These are phyloP conservation scores for Lacerta bilineata DNA, from an alignment of 2,797 vertebrate species.

Conservation along the genomic window DNA sequence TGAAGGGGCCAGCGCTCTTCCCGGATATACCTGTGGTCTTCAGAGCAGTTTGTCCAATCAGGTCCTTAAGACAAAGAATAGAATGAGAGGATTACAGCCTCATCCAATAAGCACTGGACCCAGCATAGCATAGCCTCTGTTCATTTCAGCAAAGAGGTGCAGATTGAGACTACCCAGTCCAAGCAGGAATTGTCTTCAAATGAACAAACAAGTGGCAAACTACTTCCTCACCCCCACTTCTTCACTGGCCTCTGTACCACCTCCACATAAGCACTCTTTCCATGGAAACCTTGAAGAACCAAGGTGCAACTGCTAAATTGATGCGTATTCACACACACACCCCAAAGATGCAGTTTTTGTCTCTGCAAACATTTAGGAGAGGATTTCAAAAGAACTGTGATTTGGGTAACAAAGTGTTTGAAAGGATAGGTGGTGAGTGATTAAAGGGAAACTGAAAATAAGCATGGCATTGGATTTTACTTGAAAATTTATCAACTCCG, in stretches of 20 bases:
- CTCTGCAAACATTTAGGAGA: background rate
- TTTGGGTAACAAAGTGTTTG: background rate
- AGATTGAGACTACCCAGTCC: background rate
- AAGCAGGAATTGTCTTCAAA: background rate
- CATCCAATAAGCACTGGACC: background rate
- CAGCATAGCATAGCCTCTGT: background rate
- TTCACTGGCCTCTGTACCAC: background rate
- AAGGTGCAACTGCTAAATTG: slow-evolving; percentile 4
- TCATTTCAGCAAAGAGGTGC: background rate
- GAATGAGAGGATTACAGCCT: background rate
- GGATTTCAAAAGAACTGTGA: background rate
- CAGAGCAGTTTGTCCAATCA: background rate
- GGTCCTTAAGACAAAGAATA: background rate
- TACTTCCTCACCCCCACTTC: background rate
- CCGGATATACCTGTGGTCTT: background rate
- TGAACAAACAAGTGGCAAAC: background rate
- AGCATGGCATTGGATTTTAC: background rate
- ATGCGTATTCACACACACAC: background rate
- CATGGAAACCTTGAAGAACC: background rate
- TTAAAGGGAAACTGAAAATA: background rate
- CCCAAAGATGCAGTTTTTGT: slow-evolving; percentile 10
- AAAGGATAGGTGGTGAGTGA: background rate
- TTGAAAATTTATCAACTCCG: background rate
- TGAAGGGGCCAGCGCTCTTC: background rate
- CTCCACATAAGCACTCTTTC: background rate